A percentile compares a stretch with the other conserved stretches of the same genome.
Conservation (phyloP, 2,888 invertebrate genomes). For the Tholera decimalis region DNA sequence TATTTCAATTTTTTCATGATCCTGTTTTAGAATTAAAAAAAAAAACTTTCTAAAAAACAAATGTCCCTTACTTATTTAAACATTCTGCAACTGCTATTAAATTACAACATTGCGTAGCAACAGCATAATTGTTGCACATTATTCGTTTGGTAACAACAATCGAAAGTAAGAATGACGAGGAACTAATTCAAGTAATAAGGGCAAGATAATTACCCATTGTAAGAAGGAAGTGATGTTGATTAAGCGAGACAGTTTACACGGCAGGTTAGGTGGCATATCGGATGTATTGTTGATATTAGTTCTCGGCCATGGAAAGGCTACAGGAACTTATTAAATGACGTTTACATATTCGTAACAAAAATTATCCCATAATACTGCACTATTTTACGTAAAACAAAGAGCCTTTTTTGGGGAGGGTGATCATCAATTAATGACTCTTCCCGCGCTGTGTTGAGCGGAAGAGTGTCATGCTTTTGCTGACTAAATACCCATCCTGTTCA, state of each 20-base stretch:
- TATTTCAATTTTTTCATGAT: neutral
- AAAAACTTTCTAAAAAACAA: no score
- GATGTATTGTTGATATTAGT: constrained; percentile 36
- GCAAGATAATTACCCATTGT: constrained; percentile 18
- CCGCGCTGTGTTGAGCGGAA: no score
- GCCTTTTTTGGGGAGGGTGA: no score
- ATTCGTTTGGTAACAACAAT: constrained; percentile 23
- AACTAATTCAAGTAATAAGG: constrained; percentile 25
- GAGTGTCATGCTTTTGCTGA: no score
- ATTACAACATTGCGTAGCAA: no score
- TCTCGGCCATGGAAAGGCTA: constrained; percentile 35
- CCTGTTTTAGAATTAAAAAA: no score
- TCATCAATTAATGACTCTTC: no score
- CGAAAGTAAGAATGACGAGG: constrained; percentile 19
- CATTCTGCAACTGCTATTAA: neutral
- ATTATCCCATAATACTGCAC: neutral
- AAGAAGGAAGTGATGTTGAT: constrained; percentile 32
- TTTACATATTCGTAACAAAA: neutral
- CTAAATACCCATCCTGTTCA: no score
- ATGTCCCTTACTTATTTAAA: no score
- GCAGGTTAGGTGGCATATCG: constrained; percentile 35
- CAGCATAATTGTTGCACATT: constrained; percentile 9
- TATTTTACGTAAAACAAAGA: no score
- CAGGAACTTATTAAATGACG: constrained; percentile 40
- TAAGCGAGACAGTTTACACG: constrained; percentile 24